Base-by-base conservation (phyloP, 2,888 invertebrate genomes). In the Chaitophorus viminalis region DNA sequence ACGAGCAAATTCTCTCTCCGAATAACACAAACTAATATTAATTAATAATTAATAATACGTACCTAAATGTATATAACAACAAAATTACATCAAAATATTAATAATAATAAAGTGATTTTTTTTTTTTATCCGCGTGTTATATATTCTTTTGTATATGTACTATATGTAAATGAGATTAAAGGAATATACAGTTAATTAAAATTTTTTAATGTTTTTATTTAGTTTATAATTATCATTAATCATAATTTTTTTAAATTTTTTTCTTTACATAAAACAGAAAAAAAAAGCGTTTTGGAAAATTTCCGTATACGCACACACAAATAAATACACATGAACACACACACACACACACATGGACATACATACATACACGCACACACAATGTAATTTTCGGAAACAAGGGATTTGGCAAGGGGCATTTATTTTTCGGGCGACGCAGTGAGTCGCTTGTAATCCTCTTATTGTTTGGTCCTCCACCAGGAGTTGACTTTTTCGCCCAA, bases 401-500 rank as follows among this genome's bases (percentile, higher is more conserved):
- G 33, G 18, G 68, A 31, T 54, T 52, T 82, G 76, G 65, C 60
- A 70, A 82, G 29, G 82, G 74, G 65, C 31, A 68, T 72, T 25
- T 36, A 72, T 74, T 21, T 29, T n/a, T n/a, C n/a, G n/a, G 39
- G 81, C 0, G 84, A 60, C 65, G 46, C 25, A n/a, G 65, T 65
- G 65, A 46, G 21, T 54, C 31, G 39, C 75, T 70, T 9, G 31
- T 18, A 9, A 36, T 46, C 25, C 82, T 82, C 72, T 65, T n/a
- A 65, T 65, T 65, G 81, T 77, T 88, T 84, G 68, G 81, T 75
- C 81, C 82, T 89, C 95, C 96, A 96, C 95, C 96, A 96, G 93
- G 95, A 95, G 93, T 96, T 96, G 93, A 95, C 95, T 93, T 95
- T 96, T 93, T 96, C 96, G 93, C 95, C 94, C 93, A 96, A 94